These are phyloP conservation scores for Cebus imitator DNA, from an alignment of 2,113 vertebrate genomes.

Conservation along the genomic window DNA sequence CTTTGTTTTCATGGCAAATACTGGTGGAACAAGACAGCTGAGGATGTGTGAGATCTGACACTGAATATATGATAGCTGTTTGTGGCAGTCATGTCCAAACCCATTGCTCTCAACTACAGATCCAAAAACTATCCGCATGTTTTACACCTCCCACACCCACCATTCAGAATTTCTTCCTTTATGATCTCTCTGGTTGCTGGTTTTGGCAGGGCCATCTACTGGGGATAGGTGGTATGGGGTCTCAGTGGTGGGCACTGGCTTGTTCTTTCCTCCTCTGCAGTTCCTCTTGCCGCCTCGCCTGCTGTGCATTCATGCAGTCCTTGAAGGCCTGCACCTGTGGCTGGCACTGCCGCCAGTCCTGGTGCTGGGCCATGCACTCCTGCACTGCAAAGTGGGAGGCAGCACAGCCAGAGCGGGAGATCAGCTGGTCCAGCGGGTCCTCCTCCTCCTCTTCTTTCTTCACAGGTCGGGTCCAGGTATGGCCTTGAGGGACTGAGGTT, in stretches of 20 bases:
- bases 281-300: constrained; percentile 81
- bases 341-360: constrained; percentile 95
- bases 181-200: neutral
- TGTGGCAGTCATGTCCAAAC: neutral
- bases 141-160: neutral
- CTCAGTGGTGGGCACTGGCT: constrained; percentile 33
- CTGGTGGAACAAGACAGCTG: neutral
- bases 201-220: neutral
- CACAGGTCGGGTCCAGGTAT: constrained; percentile 82
- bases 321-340: constrained; percentile 88
- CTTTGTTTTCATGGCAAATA: constrained; percentile 8
- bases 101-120: neutral
- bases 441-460: constrained; percentile 83
- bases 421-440: constrained; percentile 91
- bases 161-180: neutral
- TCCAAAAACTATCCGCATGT: neutral
- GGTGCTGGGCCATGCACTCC: constrained; percentile 94
- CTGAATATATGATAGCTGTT: constrained; percentile 8
- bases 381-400: constrained; percentile 90
- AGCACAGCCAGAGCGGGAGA: constrained; percentile 90
- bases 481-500: constrained; percentile 78
- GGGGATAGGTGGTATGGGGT: neutral
- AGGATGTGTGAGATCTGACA: neutral
- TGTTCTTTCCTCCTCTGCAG: constrained; percentile 64
- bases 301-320: constrained; percentile 90